Evolutionary conservation across 2,113 vertebrate species (phyloP), one percentile per base, ranked within the genome.

Genomic region (Danionella cerebrum): DNA sequence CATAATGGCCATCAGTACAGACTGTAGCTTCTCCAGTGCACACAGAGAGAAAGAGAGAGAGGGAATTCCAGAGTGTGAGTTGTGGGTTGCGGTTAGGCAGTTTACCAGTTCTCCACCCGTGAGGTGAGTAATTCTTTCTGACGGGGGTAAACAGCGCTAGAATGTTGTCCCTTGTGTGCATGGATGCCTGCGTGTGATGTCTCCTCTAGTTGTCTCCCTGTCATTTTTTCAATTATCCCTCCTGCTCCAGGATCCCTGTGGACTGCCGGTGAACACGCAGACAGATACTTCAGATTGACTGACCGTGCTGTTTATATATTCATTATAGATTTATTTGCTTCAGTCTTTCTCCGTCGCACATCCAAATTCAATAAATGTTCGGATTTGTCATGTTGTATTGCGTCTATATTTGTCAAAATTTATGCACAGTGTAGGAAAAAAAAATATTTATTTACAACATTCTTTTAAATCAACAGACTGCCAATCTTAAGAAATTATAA

Each of bases 161-260:
- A 81, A 80, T 84, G 62, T 83, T 81, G 82, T 76, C 78, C 72
- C 76, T 70, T 75, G 52, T 78, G 75, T 71, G 60, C 73, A 65
- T 70, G 69, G 51, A 63, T 47, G 55, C 42, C 64, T 47, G 66
- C 62, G 62, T 69, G 25, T 53, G 19, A 70, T 58, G 78, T 59
- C 69, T 78, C 72, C 79, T 85, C 73, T 60, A 80, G 73, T 73
- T 53, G 72, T 79, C 80, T 81, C 76, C 79, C 82, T 87, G 87
- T 88, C 87, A 85, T 88, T 85, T 87, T 89, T 89, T 88, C 86
- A 89, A 85, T 90, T 87, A 87, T 86, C 85, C 74, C 54, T 55
- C 31, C 38, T 44, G 45, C 52, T 67, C 58, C 52, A 33, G 47
- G 38, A 39, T 82, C 82, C 79, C 82, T 74, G 72, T 71, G 66